These are phyloP conservation scores for Trissolcus basalis DNA, from an alignment of 1,140 invertebrate genomes.

Conservation along the genomic window DNA sequence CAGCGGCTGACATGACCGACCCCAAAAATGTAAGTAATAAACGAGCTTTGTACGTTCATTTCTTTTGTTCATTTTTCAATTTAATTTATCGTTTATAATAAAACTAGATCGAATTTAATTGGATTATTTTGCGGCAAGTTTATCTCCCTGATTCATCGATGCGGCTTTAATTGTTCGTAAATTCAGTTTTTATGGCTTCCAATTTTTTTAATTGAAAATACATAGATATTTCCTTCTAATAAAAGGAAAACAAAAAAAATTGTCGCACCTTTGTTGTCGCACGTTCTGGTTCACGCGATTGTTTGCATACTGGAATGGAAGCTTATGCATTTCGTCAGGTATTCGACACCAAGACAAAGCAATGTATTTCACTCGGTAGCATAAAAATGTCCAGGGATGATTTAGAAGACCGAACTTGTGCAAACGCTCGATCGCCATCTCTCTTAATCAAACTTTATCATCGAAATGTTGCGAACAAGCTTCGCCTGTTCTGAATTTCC, in stretches of 20 bases:
- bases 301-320: constrained; percentile 2
- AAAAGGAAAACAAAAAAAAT: not conserved
- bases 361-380: constrained; percentile 3
- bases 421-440: constrained; percentile 1
- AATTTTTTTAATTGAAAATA: too few species aligned
- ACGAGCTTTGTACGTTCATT: too few species aligned
- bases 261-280: not conserved
- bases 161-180: too few species aligned
- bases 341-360: constrained; percentile 2
- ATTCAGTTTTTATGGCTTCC: too few species aligned
- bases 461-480: constrained; percentile 14
- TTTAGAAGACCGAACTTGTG: constrained; percentile 16
- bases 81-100: too few species aligned
- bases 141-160: too few species aligned
- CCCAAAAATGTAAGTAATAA: too few species aligned
- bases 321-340: constrained; percentile 2
- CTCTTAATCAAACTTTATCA: constrained; percentile 14
- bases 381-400: constrained; percentile 25
- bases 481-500: not conserved
- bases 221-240: too few species aligned
- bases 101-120: too few species aligned
- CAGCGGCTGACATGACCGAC: too few species aligned
- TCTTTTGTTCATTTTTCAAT: too few species aligned
- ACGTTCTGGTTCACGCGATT: not conserved
- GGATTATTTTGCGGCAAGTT: too few species aligned